A percentile compares a stretch with the other conserved stretches of the same genome.
These are phyloP conservation scores for Endomychus coccineus DNA, from an alignment of 2,888 invertebrate genomes.

Conservation along the genomic window DNA sequence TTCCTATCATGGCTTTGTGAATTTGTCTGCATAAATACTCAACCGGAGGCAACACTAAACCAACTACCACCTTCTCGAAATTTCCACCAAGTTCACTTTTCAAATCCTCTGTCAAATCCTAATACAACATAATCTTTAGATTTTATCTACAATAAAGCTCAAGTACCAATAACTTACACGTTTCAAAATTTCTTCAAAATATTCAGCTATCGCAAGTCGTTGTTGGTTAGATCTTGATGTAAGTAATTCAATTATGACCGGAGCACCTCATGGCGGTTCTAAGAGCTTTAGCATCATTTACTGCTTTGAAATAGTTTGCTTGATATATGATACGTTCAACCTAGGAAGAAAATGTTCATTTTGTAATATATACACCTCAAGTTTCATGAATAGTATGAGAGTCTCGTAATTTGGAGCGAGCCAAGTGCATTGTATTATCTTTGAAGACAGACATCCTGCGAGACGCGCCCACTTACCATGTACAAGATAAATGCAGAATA, in stretches of 20 bases:
- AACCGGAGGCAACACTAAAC: constrained; percentile 58
- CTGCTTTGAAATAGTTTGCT: constrained; percentile 59
- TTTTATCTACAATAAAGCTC: background rate
- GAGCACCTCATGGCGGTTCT: constrained; percentile 67
- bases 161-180: constrained; percentile 41
- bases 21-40: constrained; percentile 68
- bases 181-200: constrained; percentile 53
- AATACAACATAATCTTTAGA: constrained; percentile 15
- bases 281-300: constrained; percentile 57
- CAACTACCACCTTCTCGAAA: constrained; percentile 68
- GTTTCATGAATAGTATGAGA: no score
- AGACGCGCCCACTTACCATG: no score
- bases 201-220: constrained; percentile 60
- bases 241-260: constrained; percentile 67
- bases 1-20: constrained; percentile 67
- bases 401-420: no score
- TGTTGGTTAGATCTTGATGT: constrained; percentile 62
- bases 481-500: no score
- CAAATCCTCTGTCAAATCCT: constrained; percentile 62
- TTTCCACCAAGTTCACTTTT: constrained; percentile 68
- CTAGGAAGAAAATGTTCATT: no score
- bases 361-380: no score
- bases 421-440: no score
- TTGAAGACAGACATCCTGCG: no score
- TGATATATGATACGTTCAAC: no score